Conservation (phyloP, 2,888 invertebrate species). For the Chydorus sphaericus region DNA sequence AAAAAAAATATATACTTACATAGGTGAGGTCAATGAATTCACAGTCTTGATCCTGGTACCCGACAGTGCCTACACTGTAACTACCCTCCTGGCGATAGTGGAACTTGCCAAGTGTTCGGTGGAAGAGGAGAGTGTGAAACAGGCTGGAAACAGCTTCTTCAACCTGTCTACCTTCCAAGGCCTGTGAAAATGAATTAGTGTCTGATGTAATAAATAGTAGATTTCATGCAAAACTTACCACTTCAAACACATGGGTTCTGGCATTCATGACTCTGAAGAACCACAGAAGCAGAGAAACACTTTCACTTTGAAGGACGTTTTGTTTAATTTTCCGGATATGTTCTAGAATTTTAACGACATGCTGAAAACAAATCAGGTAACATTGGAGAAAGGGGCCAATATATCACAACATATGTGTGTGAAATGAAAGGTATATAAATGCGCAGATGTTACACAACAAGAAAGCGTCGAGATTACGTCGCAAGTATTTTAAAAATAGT, state of each 20-base stretch:
- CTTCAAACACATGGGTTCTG: slow-evolving; percentile 31
- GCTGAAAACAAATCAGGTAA: too few relatives aligned
- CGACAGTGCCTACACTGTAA: slow-evolving; percentile 90
- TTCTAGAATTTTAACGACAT: too few relatives aligned
- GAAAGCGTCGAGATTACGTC: too few relatives aligned
- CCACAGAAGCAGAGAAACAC: too few relatives aligned
- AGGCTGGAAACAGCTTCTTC: slow-evolving; percentile 82
- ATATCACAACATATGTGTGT: too few relatives aligned
- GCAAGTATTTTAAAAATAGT: too few relatives aligned
- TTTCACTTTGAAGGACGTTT: background rate
- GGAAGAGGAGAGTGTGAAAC: slow-evolving; percentile 82
- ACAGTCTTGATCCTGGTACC: slow-evolving; percentile 92
- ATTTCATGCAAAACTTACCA: slow-evolving; percentile 24
- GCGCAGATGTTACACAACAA: too few relatives aligned
- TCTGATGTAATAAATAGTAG: background rate
- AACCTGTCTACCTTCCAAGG: slow-evolving; percentile 78
- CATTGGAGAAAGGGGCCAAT: too few relatives aligned
- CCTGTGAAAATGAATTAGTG: slow-evolving; percentile 24
- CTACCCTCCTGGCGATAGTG: slow-evolving; percentile 83
- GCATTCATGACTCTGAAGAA: too few relatives aligned
- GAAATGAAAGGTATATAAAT: too few relatives aligned
- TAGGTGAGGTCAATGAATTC: slow-evolving; percentile 96
- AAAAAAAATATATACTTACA: slow-evolving; percentile 35
- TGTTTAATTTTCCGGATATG: too few relatives aligned
- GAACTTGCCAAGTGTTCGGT: slow-evolving; percentile 82